Conservation (phyloP, 2,113 vertebrate species). For the Trematomus loennbergii region DNA sequence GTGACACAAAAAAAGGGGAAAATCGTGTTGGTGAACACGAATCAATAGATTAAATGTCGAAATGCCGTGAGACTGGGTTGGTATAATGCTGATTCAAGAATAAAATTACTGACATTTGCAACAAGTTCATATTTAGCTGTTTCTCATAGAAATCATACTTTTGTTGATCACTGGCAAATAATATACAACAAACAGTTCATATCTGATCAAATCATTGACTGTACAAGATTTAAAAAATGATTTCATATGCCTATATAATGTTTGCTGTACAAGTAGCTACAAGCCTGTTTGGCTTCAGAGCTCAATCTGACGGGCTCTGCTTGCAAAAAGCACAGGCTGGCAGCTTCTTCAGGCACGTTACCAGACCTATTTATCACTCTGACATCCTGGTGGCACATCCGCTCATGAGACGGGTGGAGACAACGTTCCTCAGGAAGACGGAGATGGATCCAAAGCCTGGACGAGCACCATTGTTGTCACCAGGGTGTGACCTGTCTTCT, state of each 20-base stretch:
- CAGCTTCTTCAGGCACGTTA: constrained; percentile 53
- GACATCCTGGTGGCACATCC: constrained; percentile 59
- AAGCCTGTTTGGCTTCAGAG: neutral
- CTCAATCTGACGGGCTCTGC: constrained; percentile 37
- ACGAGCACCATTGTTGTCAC: constrained; percentile 49
- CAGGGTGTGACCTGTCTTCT: constrained; percentile 47
- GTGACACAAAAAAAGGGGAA: too few relatives aligned
- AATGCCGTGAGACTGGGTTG: too few relatives aligned
- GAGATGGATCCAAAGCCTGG: constrained; percentile 46
- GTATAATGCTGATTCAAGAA: too few relatives aligned
- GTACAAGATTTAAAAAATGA: neutral
- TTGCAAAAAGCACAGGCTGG: constrained; percentile 42
- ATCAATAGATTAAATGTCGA: too few relatives aligned
- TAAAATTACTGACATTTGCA: neutral
- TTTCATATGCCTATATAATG: neutral
- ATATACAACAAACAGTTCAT: neutral
- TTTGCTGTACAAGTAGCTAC: constrained; percentile 10
- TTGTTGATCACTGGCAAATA: neutral
- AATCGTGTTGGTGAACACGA: too few relatives aligned
- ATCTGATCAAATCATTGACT: constrained; percentile 2
- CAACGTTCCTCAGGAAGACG: constrained; percentile 50
- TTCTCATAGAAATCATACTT: neutral
- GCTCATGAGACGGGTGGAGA: constrained; percentile 52
- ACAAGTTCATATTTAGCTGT: neutral
- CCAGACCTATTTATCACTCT: constrained; percentile 69